These are phyloP conservation scores for Trichogramma pretiosum DNA, from an alignment of 1,140 invertebrate genomes.

Conservation along the genomic window DNA sequence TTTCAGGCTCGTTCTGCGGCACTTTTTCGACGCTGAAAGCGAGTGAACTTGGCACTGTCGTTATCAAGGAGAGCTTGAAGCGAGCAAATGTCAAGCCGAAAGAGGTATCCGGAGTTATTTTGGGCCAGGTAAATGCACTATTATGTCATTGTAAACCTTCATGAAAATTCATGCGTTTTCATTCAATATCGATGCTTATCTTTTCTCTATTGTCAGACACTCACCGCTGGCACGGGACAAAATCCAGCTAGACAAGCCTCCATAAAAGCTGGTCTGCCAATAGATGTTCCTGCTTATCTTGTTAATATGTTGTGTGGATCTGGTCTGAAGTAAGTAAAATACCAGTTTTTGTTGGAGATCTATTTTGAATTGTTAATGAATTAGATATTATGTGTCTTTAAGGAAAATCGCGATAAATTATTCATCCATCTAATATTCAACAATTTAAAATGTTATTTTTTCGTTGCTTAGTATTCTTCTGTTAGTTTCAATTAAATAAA, in stretches of 20 bases:
- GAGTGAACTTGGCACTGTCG: constrained; percentile 65
- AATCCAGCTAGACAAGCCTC: constrained; percentile 79
- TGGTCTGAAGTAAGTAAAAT: constrained; percentile 59
- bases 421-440: constrained; percentile 9
- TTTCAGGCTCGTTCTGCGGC: constrained; percentile 62
- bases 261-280: constrained; percentile 67
- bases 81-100: constrained; percentile 52
- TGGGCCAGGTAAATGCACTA: constrained; percentile 63
- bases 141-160: constrained; percentile 9
- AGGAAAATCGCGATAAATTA: constrained; percentile 9
- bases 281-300: constrained; percentile 61
- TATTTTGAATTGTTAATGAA: not conserved
- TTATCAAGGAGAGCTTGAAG: constrained; percentile 63
- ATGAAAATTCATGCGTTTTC: constrained; percentile 9
- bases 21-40: constrained; percentile 58
- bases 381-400: constrained; percentile 11
- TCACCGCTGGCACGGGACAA: constrained; percentile 69
- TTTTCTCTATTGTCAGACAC: constrained; percentile 44
- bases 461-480: too few species aligned
- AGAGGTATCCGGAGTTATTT: constrained; percentile 75
- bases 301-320: constrained; percentile 84
- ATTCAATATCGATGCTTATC: constrained; percentile 7
- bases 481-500: too few species aligned
- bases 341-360: not conserved
- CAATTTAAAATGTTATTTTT: too few species aligned